These are phyloP conservation scores for Lepilemur ruficaudatus DNA, from an alignment of 2,797 vertebrate genomes.

Conservation along the genomic window DNA sequence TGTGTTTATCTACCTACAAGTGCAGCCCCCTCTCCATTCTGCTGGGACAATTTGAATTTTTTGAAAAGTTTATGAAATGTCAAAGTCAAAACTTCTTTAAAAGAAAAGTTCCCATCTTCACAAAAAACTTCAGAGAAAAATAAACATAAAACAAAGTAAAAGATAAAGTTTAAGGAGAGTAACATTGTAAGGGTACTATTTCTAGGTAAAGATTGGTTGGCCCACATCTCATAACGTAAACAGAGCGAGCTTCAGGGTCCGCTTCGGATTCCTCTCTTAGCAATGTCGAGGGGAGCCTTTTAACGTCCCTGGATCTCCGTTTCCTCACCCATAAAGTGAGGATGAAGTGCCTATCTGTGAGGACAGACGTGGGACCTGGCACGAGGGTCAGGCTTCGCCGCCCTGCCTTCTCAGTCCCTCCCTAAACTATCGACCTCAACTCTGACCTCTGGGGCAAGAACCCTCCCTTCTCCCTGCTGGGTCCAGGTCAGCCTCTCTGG, in stretches of 20 bases:
- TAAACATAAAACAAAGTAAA: not conserved
- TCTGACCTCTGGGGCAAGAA: not conserved
- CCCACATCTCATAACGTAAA: fast-evolving
- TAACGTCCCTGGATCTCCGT: not conserved
- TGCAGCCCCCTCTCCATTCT: not conserved
- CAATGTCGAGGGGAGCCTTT: fast-evolving
- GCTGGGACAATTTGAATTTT: not conserved
- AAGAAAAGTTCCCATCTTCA: constrained; percentile 9
- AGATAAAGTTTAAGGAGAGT: not conserved
- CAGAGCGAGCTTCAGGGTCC: not conserved
- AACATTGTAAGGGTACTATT: not conserved
- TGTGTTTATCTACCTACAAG: fast-evolving
- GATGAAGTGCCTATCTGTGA: not conserved
- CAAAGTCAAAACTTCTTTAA: not conserved
- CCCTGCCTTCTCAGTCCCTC: not conserved
- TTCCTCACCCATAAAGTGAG: not conserved
- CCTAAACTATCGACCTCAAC: fast-evolving
- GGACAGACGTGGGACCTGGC: not conserved
- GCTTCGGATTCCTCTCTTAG: no score
- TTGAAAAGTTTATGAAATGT: not conserved
- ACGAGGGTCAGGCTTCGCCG: fast-evolving
- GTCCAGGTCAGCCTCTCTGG: not conserved
- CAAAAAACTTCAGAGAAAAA: constrained; percentile 5
- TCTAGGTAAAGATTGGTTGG: not conserved
- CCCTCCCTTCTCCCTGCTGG: fast-evolving